Evolutionary conservation across 2,113 vertebrate species (phyloP).

Genomic region (Ctenomys sociabilis): DNA sequence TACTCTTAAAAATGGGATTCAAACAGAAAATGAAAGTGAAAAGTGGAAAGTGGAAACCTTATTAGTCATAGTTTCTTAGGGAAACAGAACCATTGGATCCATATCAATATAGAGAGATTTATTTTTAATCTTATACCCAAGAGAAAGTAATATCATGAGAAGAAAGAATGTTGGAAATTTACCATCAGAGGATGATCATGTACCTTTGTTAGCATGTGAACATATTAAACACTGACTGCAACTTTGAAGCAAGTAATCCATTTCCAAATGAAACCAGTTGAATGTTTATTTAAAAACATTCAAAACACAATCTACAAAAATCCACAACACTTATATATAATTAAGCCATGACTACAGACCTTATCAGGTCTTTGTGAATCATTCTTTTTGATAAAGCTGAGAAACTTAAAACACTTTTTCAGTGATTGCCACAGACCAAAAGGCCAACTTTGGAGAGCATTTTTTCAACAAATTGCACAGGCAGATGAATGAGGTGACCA

Average conservation of each 20-base stretch:
- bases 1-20: background rate
- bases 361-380: background rate
- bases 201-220: background rate
- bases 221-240: background rate
- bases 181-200: background rate
- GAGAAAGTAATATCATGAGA: background rate
- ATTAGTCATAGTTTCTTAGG: background rate
- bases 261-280: slow-evolving; percentile 17
- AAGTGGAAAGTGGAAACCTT: background rate
- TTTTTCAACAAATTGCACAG: background rate
- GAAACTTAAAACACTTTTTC: background rate
- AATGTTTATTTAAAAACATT: background rate
- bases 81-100: background rate
- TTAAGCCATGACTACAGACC: background rate
- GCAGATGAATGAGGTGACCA: background rate
- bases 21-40: background rate
- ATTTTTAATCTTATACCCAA: slow-evolving; percentile 21
- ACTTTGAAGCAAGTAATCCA: slow-evolving; percentile 6
- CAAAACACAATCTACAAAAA: background rate
- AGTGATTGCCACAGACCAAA: background rate
- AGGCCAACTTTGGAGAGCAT: background rate
- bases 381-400: background rate
- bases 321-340: background rate
- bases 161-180: background rate
- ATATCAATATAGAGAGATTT: background rate